Percentiles rank a stretch among this genome's conserved stretches.
Conservation (phyloP, 1,140 invertebrate species). For the Reticulitermes speratus region DNA sequence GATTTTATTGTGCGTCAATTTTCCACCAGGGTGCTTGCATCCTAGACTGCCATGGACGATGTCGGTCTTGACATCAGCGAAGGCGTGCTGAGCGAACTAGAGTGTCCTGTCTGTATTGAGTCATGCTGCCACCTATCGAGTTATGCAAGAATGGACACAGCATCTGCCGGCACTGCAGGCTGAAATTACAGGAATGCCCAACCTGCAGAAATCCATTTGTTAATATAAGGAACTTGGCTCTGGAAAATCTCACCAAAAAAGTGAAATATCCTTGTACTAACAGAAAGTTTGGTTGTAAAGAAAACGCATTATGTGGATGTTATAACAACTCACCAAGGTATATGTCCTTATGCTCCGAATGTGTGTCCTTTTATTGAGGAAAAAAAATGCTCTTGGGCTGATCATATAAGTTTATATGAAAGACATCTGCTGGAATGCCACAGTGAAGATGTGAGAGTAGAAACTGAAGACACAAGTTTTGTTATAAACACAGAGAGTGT, state of each 20-base stretch:
- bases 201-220: conserved; percentile 48
- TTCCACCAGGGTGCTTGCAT: background rate
- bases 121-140: conserved; percentile 36
- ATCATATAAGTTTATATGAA: conserved; percentile 28
- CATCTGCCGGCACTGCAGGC: conserved; percentile 32
- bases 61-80: background rate
- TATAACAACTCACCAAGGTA: conserved; percentile 22
- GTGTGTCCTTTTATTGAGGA: conserved; percentile 30
- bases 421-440: conserved; percentile 32
- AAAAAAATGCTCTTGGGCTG: conserved; percentile 32
- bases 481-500: conserved; percentile 24
- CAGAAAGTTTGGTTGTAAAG: conserved; percentile 31
- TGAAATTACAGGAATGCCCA: conserved; percentile 32
- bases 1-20: too few relatives aligned
- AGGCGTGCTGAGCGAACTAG: conserved; percentile 33
- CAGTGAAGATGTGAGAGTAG: conserved; percentile 25
- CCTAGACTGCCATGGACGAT: background rate
- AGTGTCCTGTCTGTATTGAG: conserved; percentile 39
- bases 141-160: conserved; percentile 35
- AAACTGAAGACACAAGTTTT: conserved; percentile 20
- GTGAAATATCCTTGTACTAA: conserved; percentile 36
- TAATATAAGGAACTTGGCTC: conserved; percentile 62
- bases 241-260: conserved; percentile 54
- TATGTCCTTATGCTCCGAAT: conserved; percentile 32
- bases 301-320: conserved; percentile 9